Percentiles rank a stretch among this genome's conserved stretches.
These are phyloP conservation scores for Euplagia quadripunctaria DNA, from an alignment of 2,888 invertebrate genomes.

Conservation along the genomic window DNA sequence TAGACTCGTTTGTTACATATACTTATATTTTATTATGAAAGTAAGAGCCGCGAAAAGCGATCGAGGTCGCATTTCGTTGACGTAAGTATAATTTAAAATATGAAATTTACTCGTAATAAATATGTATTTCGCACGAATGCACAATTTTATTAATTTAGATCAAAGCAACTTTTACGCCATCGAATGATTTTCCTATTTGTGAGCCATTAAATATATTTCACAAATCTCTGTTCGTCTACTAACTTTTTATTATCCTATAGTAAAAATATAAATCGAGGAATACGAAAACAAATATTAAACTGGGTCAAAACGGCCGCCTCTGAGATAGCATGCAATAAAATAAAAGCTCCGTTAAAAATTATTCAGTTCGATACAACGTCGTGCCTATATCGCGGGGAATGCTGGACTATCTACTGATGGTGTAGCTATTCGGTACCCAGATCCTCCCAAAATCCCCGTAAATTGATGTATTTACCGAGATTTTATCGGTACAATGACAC, in stretches of 20 bases:
- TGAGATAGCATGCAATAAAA: conserved; percentile 25
- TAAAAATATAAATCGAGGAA: neutral
- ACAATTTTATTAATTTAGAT: too few relatives aligned
- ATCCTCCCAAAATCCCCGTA: conserved; percentile 48
- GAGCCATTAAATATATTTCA: too few relatives aligned
- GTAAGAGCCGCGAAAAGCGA: conserved; percentile 27
- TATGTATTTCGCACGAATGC: conserved; percentile 1
- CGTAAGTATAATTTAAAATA: conserved; percentile 23
- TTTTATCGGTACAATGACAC: too few relatives aligned
- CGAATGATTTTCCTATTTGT: too few relatives aligned
- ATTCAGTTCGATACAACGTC: conserved; percentile 36
- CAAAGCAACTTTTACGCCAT: too few relatives aligned
- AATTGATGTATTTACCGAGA: conserved; percentile 39
- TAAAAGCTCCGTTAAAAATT: conserved; percentile 40
- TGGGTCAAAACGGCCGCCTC: neutral
- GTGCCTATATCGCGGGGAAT: conserved; percentile 31
- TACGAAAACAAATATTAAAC: neutral
- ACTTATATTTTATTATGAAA: conserved; percentile 26
- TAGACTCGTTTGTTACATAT: conserved; percentile 21
- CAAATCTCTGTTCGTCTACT: neutral
- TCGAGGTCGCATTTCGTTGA: conserved; percentile 18
- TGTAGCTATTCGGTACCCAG: conserved; percentile 50
- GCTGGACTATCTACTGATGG: conserved; percentile 40
- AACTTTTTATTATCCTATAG: neutral
- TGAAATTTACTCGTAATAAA: conserved; percentile 25